A percentile compares a stretch with the other conserved stretches of the same genome.
Evolutionary conservation across 2,113 vertebrate species (phyloP).

Genomic region (Protobothrops flavoviridis): DNA sequence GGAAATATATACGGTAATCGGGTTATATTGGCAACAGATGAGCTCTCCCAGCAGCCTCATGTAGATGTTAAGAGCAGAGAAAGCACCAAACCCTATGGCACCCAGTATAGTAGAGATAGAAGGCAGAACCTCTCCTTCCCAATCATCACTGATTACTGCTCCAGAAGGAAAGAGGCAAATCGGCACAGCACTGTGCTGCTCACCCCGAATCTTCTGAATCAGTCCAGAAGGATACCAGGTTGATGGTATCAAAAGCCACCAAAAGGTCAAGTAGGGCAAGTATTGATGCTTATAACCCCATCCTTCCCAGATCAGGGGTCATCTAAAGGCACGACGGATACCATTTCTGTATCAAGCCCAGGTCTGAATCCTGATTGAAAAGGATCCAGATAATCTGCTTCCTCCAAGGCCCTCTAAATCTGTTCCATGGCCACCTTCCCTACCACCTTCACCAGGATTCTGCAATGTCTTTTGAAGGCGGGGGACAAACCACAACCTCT

Average conservation of each 20-base stretch:
- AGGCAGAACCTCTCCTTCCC: not conserved
- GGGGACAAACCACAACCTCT: not conserved
- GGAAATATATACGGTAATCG: not conserved
- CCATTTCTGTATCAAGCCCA: not conserved
- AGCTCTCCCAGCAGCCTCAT: not conserved
- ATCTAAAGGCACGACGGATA: accelerated
- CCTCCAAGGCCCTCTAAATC: not conserved
- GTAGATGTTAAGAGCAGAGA: not conserved
- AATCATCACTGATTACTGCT: too few relatives aligned
- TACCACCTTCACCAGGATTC: not conserved
- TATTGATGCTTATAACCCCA: not conserved
- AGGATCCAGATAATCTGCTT: not conserved
- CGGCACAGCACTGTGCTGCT: too few relatives aligned
- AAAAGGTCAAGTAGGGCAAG: too few relatives aligned
- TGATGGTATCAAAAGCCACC: too few relatives aligned
- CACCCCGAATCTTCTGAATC: too few relatives aligned
- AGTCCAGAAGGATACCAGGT: too few relatives aligned
- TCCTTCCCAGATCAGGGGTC: not conserved
- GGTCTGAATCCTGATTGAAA: not conserved
- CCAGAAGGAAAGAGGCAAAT: too few relatives aligned
- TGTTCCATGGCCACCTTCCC: not conserved
- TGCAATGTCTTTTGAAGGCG: not conserved
- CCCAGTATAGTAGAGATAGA: not conserved
- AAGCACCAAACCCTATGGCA: not conserved
- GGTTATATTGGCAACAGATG: not conserved